Conservation (phyloP, 1,140 invertebrate species). For the Teleogryllus occipitalis region DNA sequence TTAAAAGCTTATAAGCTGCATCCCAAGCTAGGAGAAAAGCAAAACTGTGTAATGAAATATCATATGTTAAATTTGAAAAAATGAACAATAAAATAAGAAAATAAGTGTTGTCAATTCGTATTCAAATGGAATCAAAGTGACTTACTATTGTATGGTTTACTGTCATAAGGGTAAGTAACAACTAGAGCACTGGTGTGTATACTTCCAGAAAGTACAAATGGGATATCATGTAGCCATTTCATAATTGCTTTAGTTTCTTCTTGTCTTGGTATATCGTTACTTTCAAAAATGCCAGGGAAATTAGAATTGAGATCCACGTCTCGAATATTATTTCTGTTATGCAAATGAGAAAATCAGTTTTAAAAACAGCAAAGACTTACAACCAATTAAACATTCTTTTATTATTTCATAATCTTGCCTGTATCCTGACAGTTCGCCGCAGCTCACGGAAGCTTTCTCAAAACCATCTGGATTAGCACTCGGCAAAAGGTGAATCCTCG, state of each 20-base stretch:
- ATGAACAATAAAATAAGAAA: background rate
- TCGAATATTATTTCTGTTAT: conserved; percentile 69
- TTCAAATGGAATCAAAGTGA: background rate
- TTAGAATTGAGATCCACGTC: conserved; percentile 76
- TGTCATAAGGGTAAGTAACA: conserved; percentile 90
- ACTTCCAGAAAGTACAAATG: conserved; percentile 95
- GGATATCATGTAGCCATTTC: conserved; percentile 74
- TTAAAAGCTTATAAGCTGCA: background rate
- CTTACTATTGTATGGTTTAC: conserved; percentile 39
- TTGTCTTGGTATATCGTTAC: conserved; percentile 13
- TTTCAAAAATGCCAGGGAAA: conserved; percentile 74
- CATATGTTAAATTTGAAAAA: background rate
- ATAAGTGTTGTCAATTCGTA: background rate
- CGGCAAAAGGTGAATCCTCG: conserved; percentile 82
- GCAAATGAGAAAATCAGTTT: conserved; percentile 28
- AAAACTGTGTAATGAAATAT: background rate
- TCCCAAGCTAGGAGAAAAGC: conserved; percentile 10
- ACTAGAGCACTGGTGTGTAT: conserved; percentile 90
- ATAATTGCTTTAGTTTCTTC: conserved; percentile 61
- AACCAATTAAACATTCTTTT: conserved; percentile 11
- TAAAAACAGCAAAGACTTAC: conserved; percentile 2
- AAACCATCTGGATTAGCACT: conserved; percentile 90
- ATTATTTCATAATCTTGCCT: background rate
- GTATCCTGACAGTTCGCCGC: conserved; percentile 25
- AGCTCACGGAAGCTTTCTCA: conserved; percentile 69